Base-by-base conservation (phyloP, 2,797 vertebrate species). In the Bucorvus abyssinicus region DNA sequence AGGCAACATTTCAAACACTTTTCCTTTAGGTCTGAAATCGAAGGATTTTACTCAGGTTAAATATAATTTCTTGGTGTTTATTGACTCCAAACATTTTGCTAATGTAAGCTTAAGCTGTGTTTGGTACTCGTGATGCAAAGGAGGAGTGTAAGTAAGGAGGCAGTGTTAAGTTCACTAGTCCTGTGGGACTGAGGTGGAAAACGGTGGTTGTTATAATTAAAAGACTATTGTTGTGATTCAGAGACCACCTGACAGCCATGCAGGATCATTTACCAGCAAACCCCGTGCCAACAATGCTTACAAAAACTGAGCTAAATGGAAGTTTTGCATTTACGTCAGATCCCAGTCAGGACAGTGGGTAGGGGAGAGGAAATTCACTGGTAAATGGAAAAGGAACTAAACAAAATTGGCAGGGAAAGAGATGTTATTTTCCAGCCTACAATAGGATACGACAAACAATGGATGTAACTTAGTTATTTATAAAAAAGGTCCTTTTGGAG, bases 361-460 rank as follows among this genome's bases (percentile, higher is more conserved):
- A 91, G n/a, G 49, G 63, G 55, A 94, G 81, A 95, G 92, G 91
- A 95, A 95, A 95, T 87, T 53, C 61, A 20, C 57, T 94, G 88
- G 92, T 57, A 96, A 95, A 93, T 94, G 50, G 90, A 76, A 97
- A 95, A 85, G 68, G 90, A 94, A 73, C 89, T 94, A 81, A 94
- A 67, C 38, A 81, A 95, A 97, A 85, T 77, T 94, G 78, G 86
- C 93, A 89, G 75, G 44, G 57, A 86, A 93, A 92, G 34, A 79
- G 80, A 68, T 92, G 90, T 93, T 96, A 22, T 96, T 96, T 96
- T 94, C 24, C 44, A 95, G 27, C 70, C 65, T 87, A 44, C 12
- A 75, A 83, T 55, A 96, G 93, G 89, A 95, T 93, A 75, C 85
- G 88, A 84, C 91, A 95, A 97, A 96, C 94, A 97, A 95, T 95